Conservation (phyloP, 2,113 vertebrate genomes). For the Candoia aspera region DNA sequence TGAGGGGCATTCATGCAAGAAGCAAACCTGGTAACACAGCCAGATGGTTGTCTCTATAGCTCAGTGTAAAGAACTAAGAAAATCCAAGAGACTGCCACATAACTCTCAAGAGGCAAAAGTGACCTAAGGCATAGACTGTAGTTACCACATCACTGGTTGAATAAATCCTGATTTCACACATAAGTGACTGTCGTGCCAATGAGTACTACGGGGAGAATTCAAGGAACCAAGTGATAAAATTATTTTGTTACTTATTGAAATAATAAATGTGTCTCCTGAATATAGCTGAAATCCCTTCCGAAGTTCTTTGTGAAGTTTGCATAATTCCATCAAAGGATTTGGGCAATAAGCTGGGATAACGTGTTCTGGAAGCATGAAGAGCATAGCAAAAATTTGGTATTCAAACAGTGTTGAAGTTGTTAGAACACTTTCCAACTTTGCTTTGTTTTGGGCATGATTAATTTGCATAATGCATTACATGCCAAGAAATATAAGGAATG, state of each 20-base stretch:
- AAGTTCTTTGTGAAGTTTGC: slow-evolving; percentile 24
- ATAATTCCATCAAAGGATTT: neutral
- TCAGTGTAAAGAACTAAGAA: slow-evolving; percentile 27
- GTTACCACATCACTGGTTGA: slow-evolving; percentile 27
- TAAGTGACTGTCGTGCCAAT: slow-evolving; percentile 29
- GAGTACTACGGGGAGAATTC: slow-evolving; percentile 27
- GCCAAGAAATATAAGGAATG: neutral
- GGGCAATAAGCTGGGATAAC: neutral
- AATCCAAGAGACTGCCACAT: slow-evolving; percentile 17
- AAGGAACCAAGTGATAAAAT: slow-evolving; percentile 14
- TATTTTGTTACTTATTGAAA: slow-evolving; percentile 9
- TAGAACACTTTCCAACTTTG: neutral
- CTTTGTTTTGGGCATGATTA: neutral
- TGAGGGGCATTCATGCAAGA: slow-evolving; percentile 43
- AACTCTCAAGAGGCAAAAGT: slow-evolving; percentile 44
- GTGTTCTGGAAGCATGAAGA: slow-evolving; percentile 13
- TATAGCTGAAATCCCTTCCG: slow-evolving; percentile 14
- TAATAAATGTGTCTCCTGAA: slow-evolving; percentile 6
- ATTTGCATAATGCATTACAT: neutral
- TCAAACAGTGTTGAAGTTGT: neutral
- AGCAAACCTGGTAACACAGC: slow-evolving; percentile 40
- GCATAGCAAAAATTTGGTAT: neutral
- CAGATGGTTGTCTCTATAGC: slow-evolving; percentile 29
- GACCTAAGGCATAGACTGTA: slow-evolving; percentile 33
- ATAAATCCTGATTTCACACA: slow-evolving; percentile 35